A percentile compares a stretch with the other conserved stretches of the same genome.
Evolutionary conservation across 2,113 vertebrate genomes (phyloP).

Genomic region (Asarcornis scutulata): DNA sequence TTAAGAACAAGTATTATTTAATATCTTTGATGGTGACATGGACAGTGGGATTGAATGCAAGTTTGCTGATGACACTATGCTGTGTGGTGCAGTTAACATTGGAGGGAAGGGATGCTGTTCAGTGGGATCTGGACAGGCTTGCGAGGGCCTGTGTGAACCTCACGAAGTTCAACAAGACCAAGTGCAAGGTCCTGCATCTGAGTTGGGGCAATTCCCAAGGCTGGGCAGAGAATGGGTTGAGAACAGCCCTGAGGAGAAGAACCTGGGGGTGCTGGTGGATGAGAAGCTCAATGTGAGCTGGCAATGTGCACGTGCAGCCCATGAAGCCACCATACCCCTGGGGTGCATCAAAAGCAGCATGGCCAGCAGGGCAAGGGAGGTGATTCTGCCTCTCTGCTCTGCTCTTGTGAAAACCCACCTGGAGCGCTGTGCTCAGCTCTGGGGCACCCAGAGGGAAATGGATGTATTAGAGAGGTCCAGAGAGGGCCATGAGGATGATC

Average conservation of each 20-base stretch:
- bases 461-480: background rate
- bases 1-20: background rate
- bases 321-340: background rate
- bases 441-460: background rate
- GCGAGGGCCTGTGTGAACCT: background rate
- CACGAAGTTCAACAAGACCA: background rate
- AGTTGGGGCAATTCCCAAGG: background rate
- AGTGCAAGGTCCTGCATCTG: background rate
- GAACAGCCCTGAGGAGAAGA: background rate
- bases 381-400: too few relatives aligned
- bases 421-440: too few relatives aligned
- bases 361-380: too few relatives aligned
- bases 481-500: background rate
- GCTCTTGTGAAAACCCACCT: too few relatives aligned
- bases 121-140: background rate
- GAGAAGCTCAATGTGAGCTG: background rate
- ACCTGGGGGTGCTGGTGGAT: background rate
- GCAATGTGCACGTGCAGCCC: background rate
- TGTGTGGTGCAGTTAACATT: background rate
- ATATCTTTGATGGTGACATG: background rate
- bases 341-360: too few relatives aligned
- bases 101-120: background rate
- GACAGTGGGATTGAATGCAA: background rate
- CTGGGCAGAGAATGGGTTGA: background rate
- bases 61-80: background rate